Conservation (phyloP, 35 echinoderm and acorn worm genomes). For the Chiridota heheva region DNA sequence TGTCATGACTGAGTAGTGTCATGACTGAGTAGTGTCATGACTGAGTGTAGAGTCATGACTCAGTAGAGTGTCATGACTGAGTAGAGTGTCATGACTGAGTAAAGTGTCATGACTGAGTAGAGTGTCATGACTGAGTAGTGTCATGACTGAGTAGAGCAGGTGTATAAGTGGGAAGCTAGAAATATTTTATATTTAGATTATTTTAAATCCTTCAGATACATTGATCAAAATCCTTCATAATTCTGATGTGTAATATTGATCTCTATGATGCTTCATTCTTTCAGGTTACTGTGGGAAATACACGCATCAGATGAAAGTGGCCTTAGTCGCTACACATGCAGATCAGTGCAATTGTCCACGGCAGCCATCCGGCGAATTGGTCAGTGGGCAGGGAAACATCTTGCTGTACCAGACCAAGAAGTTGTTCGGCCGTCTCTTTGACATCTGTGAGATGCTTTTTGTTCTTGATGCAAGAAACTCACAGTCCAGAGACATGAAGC, state of each 20-base stretch:
- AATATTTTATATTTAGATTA: neutral
- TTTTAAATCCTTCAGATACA: too few relatives aligned
- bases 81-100: too few relatives aligned
- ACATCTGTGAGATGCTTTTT: constrained; percentile 98
- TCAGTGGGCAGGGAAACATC: constrained; percentile 97
- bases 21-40: too few relatives aligned
- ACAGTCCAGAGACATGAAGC: constrained; percentile 87
- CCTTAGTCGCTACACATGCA: constrained; percentile 90
- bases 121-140: too few relatives aligned
- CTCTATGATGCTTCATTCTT: neutral
- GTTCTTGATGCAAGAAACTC: constrained; percentile 81
- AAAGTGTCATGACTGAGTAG: too few relatives aligned
- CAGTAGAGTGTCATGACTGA: too few relatives aligned
- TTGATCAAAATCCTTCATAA: too few relatives aligned
- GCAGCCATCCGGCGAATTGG: constrained; percentile 76
- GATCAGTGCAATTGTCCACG: constrained; percentile 85
- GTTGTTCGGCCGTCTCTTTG: constrained; percentile 79
- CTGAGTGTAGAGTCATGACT: too few relatives aligned
- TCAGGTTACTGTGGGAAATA: constrained; percentile 95
- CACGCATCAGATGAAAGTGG: constrained; percentile 75
- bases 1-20: too few relatives aligned
- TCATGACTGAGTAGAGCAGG: too few relatives aligned
- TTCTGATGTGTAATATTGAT: too few relatives aligned
- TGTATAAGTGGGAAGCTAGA: neutral
- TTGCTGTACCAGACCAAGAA: constrained; percentile 97